Evolutionary conservation across 1,140 invertebrate species (phyloP).

Genomic region (Ctenoplectra terminalis): DNA sequence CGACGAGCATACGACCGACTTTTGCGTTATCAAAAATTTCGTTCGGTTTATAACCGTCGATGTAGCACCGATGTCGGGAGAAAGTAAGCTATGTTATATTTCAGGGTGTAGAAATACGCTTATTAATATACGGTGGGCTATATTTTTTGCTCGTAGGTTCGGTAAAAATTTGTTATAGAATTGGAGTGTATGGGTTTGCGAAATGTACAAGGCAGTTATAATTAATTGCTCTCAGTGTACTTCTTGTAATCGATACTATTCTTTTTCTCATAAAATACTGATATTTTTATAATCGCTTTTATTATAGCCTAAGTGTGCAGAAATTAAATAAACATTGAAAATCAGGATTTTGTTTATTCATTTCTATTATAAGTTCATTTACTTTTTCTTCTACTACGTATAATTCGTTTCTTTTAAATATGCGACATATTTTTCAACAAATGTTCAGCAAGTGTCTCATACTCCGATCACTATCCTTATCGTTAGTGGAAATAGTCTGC

Average conservation of each 20-base stretch:
- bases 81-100: constrained; percentile 10
- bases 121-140: not conserved
- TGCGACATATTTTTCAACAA: not conserved
- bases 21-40: constrained; percentile 2
- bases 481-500: too few species aligned
- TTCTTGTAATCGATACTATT: constrained; percentile 32
- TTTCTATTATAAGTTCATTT: constrained; percentile 7
- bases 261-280: constrained; percentile 29
- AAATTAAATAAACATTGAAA: constrained; percentile 47
- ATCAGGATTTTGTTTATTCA: constrained; percentile 40
- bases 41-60: constrained; percentile 4
- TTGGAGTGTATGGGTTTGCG: not conserved
- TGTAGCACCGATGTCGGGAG: not conserved
- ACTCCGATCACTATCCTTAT: too few species aligned
- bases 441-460: too few species aligned
- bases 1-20: not conserved
- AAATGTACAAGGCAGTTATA: constrained; percentile 9
- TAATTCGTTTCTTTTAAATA: not conserved
- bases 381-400: not conserved
- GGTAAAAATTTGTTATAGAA: constrained; percentile 6
- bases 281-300: constrained; percentile 47
- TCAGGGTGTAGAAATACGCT: constrained; percentile 15
- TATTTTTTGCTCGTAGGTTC: not conserved
- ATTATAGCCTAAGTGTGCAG: constrained; percentile 32
- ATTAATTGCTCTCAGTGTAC: constrained; percentile 18